Conservation (phyloP, 2,113 vertebrate species). For the Leptobrachium leishanense region DNA sequence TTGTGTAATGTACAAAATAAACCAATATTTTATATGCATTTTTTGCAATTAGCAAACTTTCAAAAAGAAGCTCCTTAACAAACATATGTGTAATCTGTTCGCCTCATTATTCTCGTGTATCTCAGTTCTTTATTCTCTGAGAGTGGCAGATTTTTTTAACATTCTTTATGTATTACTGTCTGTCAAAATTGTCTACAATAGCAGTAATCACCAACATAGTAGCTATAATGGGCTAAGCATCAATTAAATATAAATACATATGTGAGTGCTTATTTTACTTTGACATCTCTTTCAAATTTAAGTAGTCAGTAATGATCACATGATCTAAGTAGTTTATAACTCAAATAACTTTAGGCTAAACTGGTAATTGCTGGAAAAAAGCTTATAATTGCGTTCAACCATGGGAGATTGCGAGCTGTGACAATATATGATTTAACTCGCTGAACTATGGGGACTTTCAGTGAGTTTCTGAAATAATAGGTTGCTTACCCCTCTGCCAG, state of each 20-base stretch:
- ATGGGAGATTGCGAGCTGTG: slow-evolving; percentile 8
- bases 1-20: too few relatives aligned
- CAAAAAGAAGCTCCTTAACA: too few relatives aligned
- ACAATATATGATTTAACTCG: slow-evolving; percentile 5
- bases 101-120: too few relatives aligned
- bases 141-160: too few relatives aligned
- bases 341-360: slow-evolving; percentile 40
- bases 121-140: too few relatives aligned
- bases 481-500: background rate
- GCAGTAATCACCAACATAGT: background rate
- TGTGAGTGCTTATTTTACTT: background rate
- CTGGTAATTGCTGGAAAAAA: slow-evolving; percentile 35
- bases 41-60: too few relatives aligned
- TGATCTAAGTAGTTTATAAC: slow-evolving; percentile 27
- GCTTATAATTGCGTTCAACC: slow-evolving; percentile 28
- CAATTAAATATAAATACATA: background rate
- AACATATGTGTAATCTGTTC: too few relatives aligned
- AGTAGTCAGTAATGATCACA: slow-evolving; percentile 11
- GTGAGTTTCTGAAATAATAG: background rate
- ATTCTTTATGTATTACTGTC: too few relatives aligned
- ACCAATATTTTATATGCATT: too few relatives aligned
- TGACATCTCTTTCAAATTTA: slow-evolving; percentile 24
- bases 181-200: too few relatives aligned
- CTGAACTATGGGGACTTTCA: slow-evolving; percentile 11
- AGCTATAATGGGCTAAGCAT: background rate